Conservation (phyloP, 2,888 invertebrate genomes). For the Amphimallon solstitiale region DNA sequence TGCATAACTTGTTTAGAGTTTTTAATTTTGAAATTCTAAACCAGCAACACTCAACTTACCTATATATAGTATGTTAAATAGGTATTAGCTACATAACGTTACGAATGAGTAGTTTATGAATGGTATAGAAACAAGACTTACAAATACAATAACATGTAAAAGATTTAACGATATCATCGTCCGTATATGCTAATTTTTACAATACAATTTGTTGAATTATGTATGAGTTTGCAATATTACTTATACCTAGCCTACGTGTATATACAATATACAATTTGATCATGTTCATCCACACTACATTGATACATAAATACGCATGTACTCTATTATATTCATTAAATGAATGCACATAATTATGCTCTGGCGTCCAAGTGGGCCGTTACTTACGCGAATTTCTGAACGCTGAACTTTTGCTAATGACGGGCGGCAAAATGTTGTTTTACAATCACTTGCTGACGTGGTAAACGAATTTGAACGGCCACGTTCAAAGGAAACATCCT, state of each 20-base stretch:
- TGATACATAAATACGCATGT: slow-evolving; percentile 9
- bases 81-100: not conserved
- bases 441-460: not conserved
- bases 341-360: slow-evolving; percentile 16
- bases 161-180: slow-evolving; percentile 24
- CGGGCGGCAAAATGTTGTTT: not conserved
- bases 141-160: slow-evolving; percentile 21
- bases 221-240: slow-evolving; percentile 18
- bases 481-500: no score
- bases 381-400: slow-evolving; percentile 29
- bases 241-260: slow-evolving; percentile 7
- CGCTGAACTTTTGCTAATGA: slow-evolving; percentile 35
- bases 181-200: slow-evolving; percentile 34
- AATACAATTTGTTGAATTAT: slow-evolving; percentile 36
- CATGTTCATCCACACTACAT: not conserved
- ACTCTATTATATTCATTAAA: slow-evolving; percentile 21
- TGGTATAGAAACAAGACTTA: not conserved
- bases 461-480: no score
- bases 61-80: no score
- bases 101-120: slow-evolving; percentile 18
- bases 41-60: no score
- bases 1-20: no score
- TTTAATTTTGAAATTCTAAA: no score
- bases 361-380: slow-evolving; percentile 19
- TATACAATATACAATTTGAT: not conserved